Percentiles rank a stretch among this genome's conserved stretches.
Evolutionary conservation across 53 echinoderm and acorn worm genomes (phyloP).

Genomic region (Zoroaster sp.): DNA sequence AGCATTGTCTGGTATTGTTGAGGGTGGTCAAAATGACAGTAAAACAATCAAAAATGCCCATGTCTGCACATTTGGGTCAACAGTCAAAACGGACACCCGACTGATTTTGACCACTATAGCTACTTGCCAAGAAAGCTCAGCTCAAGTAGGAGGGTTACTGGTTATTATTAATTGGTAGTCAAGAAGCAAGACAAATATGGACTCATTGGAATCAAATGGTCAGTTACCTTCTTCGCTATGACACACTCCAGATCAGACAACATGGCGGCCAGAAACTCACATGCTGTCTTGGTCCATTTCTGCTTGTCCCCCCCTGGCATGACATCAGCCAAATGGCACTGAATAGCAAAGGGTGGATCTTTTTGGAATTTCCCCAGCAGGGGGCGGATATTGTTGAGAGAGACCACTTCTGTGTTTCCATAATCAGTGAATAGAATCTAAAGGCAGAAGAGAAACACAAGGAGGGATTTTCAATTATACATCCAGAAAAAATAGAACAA

Average conservation of each 20-base stretch:
- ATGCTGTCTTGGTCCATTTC: conserved; percentile 94
- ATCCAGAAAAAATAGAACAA: too few species aligned
- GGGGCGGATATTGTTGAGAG: conserved; percentile 77
- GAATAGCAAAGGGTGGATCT: conserved; percentile 85
- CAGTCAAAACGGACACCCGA: too few species aligned
- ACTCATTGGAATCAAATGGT: too few species aligned
- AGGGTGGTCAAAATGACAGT: too few species aligned
- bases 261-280: conserved; percentile 78
- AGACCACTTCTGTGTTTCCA: conserved; percentile 82
- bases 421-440: conserved; percentile 93
- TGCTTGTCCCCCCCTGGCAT: conserved; percentile 83
- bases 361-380: conserved; percentile 68
- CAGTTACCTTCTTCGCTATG: conserved; percentile 85
- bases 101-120: too few species aligned
- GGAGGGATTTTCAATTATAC: background rate
- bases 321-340: conserved; percentile 81
- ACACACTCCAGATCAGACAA: conserved; percentile 86
- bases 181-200: too few species aligned
- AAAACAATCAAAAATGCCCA: too few species aligned
- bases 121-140: too few species aligned
- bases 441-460: background rate
- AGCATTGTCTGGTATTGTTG: too few species aligned
- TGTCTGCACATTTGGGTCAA: too few species aligned
- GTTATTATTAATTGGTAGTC: too few species aligned
- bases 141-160: too few species aligned